A percentile compares a stretch with the other conserved stretches of the same genome.
Evolutionary conservation across 2,113 vertebrate genomes (phyloP).

Genomic region (Fregetta grallaria): DNA sequence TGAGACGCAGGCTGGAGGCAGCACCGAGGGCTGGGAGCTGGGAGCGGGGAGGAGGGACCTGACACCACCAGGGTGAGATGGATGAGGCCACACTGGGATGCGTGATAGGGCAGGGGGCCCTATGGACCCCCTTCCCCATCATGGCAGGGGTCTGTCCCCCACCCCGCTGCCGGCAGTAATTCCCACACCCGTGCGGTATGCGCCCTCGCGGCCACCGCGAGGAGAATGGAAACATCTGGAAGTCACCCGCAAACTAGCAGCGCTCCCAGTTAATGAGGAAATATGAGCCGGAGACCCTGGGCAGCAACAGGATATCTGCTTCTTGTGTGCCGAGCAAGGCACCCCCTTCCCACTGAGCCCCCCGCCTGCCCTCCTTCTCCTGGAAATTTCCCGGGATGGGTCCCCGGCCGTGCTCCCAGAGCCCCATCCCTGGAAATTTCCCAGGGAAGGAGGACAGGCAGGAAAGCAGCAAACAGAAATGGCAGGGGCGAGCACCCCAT

Average conservation of each 20-base stretch:
- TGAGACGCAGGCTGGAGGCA: neutral
- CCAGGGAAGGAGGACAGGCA: neutral
- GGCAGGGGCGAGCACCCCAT: neutral
- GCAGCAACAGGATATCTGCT: conserved; percentile 57
- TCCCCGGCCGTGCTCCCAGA: neutral
- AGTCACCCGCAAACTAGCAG: conserved; percentile 14
- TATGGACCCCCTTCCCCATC: neutral
- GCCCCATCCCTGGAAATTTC: neutral
- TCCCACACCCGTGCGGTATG: neutral
- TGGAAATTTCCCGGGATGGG: neutral
- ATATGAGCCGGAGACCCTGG: conserved; percentile 20
- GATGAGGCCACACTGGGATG: neutral
- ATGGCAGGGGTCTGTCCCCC: neutral
- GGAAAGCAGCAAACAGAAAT: neutral
- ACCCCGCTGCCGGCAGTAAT: neutral
- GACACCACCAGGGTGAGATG: neutral
- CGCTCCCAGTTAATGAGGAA: conserved; percentile 61
- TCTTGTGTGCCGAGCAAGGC: neutral
- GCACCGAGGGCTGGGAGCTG: neutral
- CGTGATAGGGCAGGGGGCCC: neutral
- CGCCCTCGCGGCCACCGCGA: rapidly evolving
- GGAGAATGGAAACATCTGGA: conserved; percentile 65
- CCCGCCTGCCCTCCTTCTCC: neutral
- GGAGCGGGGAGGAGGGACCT: neutral
- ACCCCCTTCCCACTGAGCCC: neutral